A percentile compares a stretch with the other conserved stretches of the same genome.
phyloP scores from a whole-genome alignment of 2,888 invertebrate species.

The Petrolisthes cinctipes region DNA sequence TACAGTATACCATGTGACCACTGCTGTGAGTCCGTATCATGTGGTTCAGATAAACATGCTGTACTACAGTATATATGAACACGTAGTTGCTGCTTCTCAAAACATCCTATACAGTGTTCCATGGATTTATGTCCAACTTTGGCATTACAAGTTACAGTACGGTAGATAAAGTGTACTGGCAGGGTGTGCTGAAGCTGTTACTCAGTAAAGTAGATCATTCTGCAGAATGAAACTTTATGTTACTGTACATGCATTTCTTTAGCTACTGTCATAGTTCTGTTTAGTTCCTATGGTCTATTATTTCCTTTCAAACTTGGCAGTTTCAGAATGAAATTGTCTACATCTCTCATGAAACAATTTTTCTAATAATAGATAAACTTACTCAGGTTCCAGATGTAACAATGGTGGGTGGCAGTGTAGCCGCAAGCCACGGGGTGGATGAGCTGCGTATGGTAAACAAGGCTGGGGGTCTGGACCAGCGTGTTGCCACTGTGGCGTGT shows the following conservation, averaged over 20 bases:
- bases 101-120: too few relatives aligned
- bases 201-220: background rate
- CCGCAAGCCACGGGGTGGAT: constrained; percentile 62
- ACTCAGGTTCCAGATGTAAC: constrained; percentile 64
- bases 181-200: background rate
- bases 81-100: too few relatives aligned
- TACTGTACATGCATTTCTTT: background rate
- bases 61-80: background rate
- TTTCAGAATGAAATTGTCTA: too few relatives aligned
- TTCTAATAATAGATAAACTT: background rate
- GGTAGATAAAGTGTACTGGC: background rate
- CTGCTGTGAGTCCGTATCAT: too few relatives aligned
- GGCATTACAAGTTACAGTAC: background rate
- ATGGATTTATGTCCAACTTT: background rate
- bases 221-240: background rate
- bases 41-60: background rate
- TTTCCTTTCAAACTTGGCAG: background rate
- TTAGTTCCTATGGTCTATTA: background rate
- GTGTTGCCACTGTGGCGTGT: constrained; percentile 44
- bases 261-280: background rate
- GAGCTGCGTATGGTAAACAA: constrained; percentile 48
- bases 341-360: background rate
- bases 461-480: constrained; percentile 40
- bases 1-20: too few relatives aligned
- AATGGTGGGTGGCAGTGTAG: constrained; percentile 53